phyloP scores from a whole-genome alignment of 2,113 vertebrate species.

The Tympanuchus pallidicinctus region DNA sequence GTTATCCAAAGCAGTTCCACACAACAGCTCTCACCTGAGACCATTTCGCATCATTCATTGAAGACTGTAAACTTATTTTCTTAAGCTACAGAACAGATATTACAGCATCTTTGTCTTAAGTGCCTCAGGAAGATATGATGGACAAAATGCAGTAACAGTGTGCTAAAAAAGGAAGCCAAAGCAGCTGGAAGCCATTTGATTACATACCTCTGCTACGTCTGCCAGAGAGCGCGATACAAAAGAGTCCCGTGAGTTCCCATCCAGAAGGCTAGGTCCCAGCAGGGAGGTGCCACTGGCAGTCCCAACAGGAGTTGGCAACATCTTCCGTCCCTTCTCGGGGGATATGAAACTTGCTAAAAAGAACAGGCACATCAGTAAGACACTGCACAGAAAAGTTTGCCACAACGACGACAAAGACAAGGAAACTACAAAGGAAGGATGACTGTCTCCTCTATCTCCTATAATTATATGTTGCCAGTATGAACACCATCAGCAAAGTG shows the following conservation, averaged over 20 bases:
- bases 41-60: neutral
- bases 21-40: neutral
- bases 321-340: slow-evolving; percentile 92
- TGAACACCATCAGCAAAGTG: neutral
- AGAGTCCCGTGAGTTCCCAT: slow-evolving; percentile 96
- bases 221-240: slow-evolving; percentile 93
- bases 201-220: slow-evolving; percentile 90
- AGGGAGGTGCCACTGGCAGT: slow-evolving; percentile 89
- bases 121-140: neutral
- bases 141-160: neutral
- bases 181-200: neutral
- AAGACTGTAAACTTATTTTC: neutral
- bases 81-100: neutral
- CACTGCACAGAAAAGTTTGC: neutral
- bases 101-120: neutral
- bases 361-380: neutral
- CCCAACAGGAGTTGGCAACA: slow-evolving; percentile 82
- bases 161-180: neutral
- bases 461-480: neutral
- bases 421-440: neutral
- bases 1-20: neutral
- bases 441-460: neutral
- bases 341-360: slow-evolving; percentile 94
- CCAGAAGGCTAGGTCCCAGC: slow-evolving; percentile 92
- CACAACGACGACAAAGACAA: neutral